Base-by-base conservation (phyloP, 2,113 vertebrate genomes). In the Pao palembangensis region DNA sequence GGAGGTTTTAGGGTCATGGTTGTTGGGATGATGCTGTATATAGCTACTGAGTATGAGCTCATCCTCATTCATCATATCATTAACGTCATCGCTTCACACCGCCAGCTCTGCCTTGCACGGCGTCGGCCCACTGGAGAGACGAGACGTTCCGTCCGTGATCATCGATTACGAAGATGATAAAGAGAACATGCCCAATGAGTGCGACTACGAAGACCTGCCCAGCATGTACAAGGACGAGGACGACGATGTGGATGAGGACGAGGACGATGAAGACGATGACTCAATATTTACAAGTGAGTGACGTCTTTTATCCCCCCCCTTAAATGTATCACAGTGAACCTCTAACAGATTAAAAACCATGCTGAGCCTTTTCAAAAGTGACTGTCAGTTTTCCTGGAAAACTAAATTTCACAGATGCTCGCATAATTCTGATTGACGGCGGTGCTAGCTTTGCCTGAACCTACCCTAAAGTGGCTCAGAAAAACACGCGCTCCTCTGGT, bases 161-260 rank as follows among this genome's bases (percentile, higher is more conserved):
- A 93, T 98, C 60, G 95, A 98, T 89, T 98, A 94, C 4, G 95
- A 98, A 76, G 95, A 98, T 51, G 94, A 99, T 89, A 99, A 99
- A 88, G 97, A 99, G 91, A 99, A 99, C 85, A 91, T 98, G 93
- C 95, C 96, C 87, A 92, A 93, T 48, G 95, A 98, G 81, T 88
- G 91, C 0, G 93, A 96, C 85, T 99, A 98, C 0, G 95, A 98
- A 85, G 95, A 99, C 68, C 91, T 94, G 71, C 94, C 94, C 80
- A 94, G 94, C 86, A 93, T 98, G 64, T 98, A 98, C 70, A 85
- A 94, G 46, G 93, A 95, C 20, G 95, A 95, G 58, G 93, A 95
- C 3, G 94, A 94, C 0, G 94, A 92, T 2, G 94, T 94, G 6
- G 96, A 96, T 0, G 89, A 91, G 0, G 88, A 92, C 0, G 90